A percentile compares a stretch with the other conserved stretches of the same genome.
Evolutionary conservation across 2,113 vertebrate species (phyloP).

Genomic region (Carettochelys insculpta): DNA sequence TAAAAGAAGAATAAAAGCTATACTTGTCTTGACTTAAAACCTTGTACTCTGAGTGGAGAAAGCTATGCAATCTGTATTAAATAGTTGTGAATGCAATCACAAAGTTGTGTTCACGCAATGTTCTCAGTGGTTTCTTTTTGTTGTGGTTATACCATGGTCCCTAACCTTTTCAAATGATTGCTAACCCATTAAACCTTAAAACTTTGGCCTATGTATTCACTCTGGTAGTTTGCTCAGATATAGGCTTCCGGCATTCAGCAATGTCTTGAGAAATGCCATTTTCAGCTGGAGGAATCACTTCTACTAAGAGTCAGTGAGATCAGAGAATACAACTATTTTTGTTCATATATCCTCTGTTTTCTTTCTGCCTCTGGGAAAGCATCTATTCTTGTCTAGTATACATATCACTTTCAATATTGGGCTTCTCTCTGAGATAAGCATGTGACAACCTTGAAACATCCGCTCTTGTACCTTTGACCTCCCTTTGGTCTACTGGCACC

Average conservation of each 20-base stretch:
- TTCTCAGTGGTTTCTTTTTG: neutral
- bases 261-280: neutral
- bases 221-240: neutral
- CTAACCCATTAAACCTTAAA: neutral
- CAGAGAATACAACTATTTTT: neutral
- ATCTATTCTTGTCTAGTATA: neutral
- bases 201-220: neutral
- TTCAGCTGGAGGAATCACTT: neutral
- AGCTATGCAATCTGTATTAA: neutral
- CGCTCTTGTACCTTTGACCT: neutral
- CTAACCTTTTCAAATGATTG: neutral
- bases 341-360: neutral
- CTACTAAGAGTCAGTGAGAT: neutral
- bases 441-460: neutral
- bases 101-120: neutral
- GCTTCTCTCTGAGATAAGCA: neutral
- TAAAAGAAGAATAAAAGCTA: neutral
- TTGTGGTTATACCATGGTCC: neutral
- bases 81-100: neutral
- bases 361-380: neutral
- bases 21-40: too few relatives aligned
- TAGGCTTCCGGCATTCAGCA: neutral
- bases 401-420: neutral
- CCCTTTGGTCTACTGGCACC: neutral
- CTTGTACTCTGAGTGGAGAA: too few relatives aligned